Evolutionary conservation across 2,113 vertebrate genomes (phyloP).

Genomic region (Seriola rivoliana): DNA sequence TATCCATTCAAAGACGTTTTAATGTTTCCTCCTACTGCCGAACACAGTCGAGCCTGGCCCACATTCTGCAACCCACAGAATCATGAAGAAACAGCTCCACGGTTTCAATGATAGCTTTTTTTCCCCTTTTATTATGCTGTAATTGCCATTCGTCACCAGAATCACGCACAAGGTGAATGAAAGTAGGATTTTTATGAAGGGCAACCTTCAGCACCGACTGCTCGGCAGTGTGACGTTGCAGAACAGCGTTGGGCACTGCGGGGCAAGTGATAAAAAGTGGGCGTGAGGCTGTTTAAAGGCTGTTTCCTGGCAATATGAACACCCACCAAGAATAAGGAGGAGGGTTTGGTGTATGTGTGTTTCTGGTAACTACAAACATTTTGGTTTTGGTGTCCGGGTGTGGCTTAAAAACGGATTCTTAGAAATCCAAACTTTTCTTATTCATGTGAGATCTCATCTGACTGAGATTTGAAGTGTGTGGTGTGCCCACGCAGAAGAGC

Average conservation of each 20-base stretch:
- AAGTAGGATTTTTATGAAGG: slow-evolving; percentile 36
- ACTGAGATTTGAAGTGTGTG: slow-evolving; percentile 24
- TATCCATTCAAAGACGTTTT: slow-evolving; percentile 2
- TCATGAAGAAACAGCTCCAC: slow-evolving; percentile 9
- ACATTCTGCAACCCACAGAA: background rate
- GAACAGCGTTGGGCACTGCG: background rate
- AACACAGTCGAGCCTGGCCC: background rate
- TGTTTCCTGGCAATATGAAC: slow-evolving; percentile 73
- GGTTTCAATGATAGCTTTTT: slow-evolving; percentile 11
- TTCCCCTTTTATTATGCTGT: slow-evolving; percentile 15
- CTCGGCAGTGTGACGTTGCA: slow-evolving; percentile 26
- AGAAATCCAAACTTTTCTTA: slow-evolving; percentile 53
- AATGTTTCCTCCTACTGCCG: background rate
- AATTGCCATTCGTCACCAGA: slow-evolving; percentile 19
- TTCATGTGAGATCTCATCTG: slow-evolving; percentile 20
- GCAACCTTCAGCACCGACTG: slow-evolving; percentile 40
- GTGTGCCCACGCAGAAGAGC: slow-evolving; percentile 55
- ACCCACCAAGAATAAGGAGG: slow-evolving; percentile 38
- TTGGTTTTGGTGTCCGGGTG: slow-evolving; percentile 68
- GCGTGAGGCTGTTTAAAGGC: slow-evolving; percentile 48
- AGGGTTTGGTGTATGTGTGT: slow-evolving; percentile 28
- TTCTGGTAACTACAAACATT: slow-evolving; percentile 76
- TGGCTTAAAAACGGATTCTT: slow-evolving; percentile 54
- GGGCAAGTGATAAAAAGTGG: slow-evolving; percentile 60
- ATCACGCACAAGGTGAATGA: slow-evolving; percentile 23